Evolutionary conservation across 2,113 vertebrate genomes (phyloP).

Genomic region (Rana temporaria): DNA sequence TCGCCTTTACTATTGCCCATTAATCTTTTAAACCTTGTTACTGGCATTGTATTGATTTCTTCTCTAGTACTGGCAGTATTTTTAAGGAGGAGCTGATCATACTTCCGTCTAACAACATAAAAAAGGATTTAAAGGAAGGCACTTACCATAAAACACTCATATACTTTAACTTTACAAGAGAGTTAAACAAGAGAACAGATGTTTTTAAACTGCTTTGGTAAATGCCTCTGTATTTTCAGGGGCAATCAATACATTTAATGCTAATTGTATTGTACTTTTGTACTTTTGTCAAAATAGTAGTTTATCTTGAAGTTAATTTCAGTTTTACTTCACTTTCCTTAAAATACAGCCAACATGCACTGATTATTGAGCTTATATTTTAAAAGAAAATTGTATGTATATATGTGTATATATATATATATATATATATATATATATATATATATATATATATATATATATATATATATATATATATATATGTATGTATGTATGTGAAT

Average conservation of each 20-base stretch:
- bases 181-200: constrained; percentile 65
- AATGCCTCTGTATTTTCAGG: constrained; percentile 60
- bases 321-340: constrained; percentile 65
- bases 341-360: constrained; percentile 60
- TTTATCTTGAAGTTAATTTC: constrained; percentile 69
- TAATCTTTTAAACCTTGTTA: constrained; percentile 66
- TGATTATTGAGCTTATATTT: constrained; percentile 55
- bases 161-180: constrained; percentile 67
- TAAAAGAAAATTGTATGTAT: constrained; percentile 54
- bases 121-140: constrained; percentile 64
- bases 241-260: constrained; percentile 65
- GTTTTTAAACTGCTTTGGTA: constrained; percentile 61
- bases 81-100: constrained; percentile 61
- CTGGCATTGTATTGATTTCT: constrained; percentile 63
- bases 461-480: too few species aligned
- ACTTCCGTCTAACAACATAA: constrained; percentile 63
- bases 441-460: too few species aligned
- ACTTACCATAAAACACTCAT: constrained; percentile 69
- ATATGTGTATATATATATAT: too few species aligned
- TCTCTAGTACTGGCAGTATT: constrained; percentile 61
- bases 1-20: constrained; percentile 61
- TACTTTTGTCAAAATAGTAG: constrained; percentile 65
- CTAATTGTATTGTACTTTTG: constrained; percentile 65
- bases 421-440: too few species aligned
- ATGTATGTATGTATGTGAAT: too few species aligned